Evolutionary conservation across 2,113 vertebrate species (phyloP).

Genomic region (Atlantisia rogersi): DNA sequence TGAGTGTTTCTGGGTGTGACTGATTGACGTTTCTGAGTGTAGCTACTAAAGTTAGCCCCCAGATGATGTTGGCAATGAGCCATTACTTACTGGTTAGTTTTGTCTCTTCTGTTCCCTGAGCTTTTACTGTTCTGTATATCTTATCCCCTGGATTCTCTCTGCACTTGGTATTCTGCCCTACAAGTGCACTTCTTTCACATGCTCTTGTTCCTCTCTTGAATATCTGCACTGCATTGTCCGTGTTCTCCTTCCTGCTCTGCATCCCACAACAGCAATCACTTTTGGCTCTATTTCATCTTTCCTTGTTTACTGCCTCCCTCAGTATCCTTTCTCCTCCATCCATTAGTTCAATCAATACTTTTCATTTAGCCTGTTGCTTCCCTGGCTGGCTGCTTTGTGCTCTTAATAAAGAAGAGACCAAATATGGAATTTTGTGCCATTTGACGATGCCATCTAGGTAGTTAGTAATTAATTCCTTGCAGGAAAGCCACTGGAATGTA

Average conservation of each 20-base stretch:
- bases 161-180: not conserved
- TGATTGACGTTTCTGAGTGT: not conserved
- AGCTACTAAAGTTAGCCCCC: not conserved
- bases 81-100: not conserved
- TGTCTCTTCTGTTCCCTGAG: not conserved
- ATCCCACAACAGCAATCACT: not conserved
- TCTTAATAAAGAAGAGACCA: not conserved
- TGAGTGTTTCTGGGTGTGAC: not conserved
- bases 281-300: conserved; percentile 21
- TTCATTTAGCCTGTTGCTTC: conserved; percentile 22
- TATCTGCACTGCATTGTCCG: not conserved
- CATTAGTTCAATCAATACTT: conserved; percentile 5
- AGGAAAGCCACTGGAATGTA: not conserved
- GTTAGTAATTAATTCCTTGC: not conserved
- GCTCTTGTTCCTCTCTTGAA: not conserved
- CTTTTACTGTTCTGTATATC: not conserved
- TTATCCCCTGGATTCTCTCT: not conserved
- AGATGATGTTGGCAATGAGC: not conserved
- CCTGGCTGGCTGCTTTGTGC: not conserved
- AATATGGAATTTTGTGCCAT: not conserved
- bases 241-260: not conserved
- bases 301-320: not conserved
- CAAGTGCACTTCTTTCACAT: not conserved
- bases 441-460: not conserved
- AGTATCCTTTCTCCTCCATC: conserved; percentile 18